These are phyloP conservation scores for Podargus strigoides DNA, from an alignment of 2,797 vertebrate species.

Conservation along the genomic window DNA sequence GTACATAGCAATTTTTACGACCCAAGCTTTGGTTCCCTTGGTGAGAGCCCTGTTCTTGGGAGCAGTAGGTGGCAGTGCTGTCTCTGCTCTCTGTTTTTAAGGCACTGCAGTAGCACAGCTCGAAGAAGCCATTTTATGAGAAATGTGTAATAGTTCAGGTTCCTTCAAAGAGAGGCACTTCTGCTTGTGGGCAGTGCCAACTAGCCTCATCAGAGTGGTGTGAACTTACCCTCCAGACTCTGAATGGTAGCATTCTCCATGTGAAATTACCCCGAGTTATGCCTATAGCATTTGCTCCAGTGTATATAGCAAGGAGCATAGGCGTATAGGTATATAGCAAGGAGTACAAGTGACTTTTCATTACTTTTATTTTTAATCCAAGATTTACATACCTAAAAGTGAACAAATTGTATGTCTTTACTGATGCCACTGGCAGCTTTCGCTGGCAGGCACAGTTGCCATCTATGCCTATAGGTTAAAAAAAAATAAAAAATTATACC, in stretches of 20 bases:
- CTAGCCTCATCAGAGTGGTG: not conserved
- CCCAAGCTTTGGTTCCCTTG: not conserved
- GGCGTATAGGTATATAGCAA: not conserved
- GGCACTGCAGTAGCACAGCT: not conserved
- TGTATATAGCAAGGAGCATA: not conserved
- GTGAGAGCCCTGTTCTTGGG: not conserved
- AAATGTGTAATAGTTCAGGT: not conserved
- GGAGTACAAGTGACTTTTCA: not conserved
- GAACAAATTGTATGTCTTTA: accelerated
- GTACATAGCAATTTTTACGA: not conserved
- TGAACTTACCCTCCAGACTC: not conserved
- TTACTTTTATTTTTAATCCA: not conserved
- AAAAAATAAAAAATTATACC: not conserved
- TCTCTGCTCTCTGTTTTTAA: not conserved
- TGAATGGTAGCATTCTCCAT: not conserved
- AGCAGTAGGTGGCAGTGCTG: constrained; percentile 33
- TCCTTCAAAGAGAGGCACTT: not conserved
- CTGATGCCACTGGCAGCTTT: not conserved
- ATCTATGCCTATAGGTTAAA: not conserved
- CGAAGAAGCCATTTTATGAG: not conserved
- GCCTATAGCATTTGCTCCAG: not conserved
- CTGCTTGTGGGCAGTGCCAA: not conserved
- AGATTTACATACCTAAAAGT: not conserved
- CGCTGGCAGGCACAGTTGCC: not conserved
- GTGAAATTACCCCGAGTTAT: not conserved